Percentiles rank a stretch among this genome's conserved stretches.
These are phyloP conservation scores for Liolophura sinensis DNA, from an alignment of 1,140 invertebrate species.

Conservation along the genomic window DNA sequence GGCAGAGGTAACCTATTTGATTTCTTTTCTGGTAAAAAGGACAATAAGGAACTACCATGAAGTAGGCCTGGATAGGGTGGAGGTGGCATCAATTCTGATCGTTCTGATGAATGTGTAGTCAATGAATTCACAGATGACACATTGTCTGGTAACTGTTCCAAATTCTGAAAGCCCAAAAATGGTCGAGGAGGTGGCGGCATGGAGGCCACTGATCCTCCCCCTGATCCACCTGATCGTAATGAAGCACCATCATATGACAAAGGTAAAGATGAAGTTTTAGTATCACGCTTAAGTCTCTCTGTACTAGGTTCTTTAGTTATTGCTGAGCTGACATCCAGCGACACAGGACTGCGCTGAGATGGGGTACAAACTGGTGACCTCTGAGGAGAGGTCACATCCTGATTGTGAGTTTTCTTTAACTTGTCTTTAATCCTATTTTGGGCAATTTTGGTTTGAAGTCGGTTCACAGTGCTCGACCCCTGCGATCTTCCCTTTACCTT, in stretches of 20 bases:
- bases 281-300: neutral
- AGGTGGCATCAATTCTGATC: neutral
- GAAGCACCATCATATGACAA: neutral
- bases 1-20: too few species aligned
- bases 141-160: neutral
- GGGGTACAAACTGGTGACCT: conserved; percentile 22
- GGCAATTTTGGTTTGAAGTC: conserved; percentile 62
- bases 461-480: conserved; percentile 61
- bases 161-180: too few species aligned
- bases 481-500: conserved; percentile 46
- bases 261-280: neutral
- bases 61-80: too few species aligned
- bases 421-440: conserved; percentile 62
- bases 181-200: too few species aligned
- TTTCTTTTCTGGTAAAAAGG: too few species aligned
- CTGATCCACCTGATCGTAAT: too few species aligned
- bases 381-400: conserved; percentile 25
- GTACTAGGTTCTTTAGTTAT: too few species aligned
- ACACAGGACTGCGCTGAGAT: conserved; percentile 3
- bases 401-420: conserved; percentile 54
- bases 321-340: too few species aligned
- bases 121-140: conserved; percentile 5
- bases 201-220: too few species aligned
- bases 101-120: conserved; percentile 1
- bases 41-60: too few species aligned